A percentile compares a stretch with the other conserved stretches of the same genome.
phyloP scores from a whole-genome alignment of 1,140 invertebrate genomes.

The Halictus rubicundus region DNA sequence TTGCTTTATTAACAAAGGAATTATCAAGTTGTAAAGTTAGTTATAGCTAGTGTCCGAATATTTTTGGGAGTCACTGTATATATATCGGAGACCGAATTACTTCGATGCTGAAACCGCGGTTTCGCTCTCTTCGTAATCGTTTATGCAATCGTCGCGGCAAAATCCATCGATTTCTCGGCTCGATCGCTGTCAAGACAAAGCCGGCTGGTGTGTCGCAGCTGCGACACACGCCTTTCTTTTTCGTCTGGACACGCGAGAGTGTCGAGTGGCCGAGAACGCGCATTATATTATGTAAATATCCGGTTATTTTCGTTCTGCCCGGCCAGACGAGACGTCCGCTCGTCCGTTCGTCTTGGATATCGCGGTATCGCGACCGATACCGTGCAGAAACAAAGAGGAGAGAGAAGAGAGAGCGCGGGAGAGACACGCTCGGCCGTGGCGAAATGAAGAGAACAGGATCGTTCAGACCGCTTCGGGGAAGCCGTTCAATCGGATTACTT shows the following conservation, averaged over 20 bases:
- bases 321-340: constrained; percentile 4
- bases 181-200: no score
- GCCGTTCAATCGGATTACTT: no score
- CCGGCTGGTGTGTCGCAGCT: no score
- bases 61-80: no score
- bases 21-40: no score
- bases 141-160: no score
- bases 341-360: constrained; percentile 9
- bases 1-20: no score
- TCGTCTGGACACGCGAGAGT: background rate
- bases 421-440: background rate
- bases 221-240: background rate
- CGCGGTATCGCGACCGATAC: constrained; percentile 35
- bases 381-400: background rate
- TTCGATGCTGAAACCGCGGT: no score
- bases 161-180: no score
- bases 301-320: constrained; percentile 47
- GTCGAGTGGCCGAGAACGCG: constrained; percentile 9
- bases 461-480: background rate
- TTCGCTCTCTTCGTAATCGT: no score
- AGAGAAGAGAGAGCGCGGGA: constrained; percentile 8
- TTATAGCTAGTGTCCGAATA: no score
- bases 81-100: no score
- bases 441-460: constrained; percentile 7
- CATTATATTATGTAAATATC: constrained; percentile 63